These are phyloP conservation scores for Sesamia inferens DNA, from an alignment of 2,888 invertebrate genomes.

Conservation along the genomic window DNA sequence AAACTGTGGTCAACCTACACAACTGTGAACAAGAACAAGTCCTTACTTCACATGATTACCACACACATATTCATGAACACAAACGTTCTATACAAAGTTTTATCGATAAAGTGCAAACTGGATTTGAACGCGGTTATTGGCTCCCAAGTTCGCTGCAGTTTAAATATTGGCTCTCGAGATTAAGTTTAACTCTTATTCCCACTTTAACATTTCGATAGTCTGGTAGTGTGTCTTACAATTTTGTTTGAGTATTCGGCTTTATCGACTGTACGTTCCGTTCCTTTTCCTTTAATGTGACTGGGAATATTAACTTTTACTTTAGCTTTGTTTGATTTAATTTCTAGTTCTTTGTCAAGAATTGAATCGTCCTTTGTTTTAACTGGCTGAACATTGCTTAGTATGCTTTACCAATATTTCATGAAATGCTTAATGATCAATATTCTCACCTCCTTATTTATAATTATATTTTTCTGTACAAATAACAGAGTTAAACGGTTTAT, in stretches of 20 bases:
- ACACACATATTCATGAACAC: slow-evolving; percentile 43
- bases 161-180: slow-evolving; percentile 61
- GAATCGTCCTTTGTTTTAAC: neutral
- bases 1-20: slow-evolving; percentile 13
- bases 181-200: slow-evolving; percentile 44
- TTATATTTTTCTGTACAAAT: no score
- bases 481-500: neutral
- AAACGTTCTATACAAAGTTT: slow-evolving; percentile 15
- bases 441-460: neutral
- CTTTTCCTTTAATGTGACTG: slow-evolving; percentile 21
- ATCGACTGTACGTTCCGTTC: slow-evolving; percentile 4
- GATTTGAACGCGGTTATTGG: slow-evolving; percentile 56
- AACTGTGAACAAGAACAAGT: slow-evolving; percentile 23
- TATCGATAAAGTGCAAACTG: slow-evolving; percentile 49
- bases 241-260: slow-evolving; percentile 32
- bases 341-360: neutral
- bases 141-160: slow-evolving; percentile 49
- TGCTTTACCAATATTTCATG: neutral
- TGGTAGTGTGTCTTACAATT: slow-evolving; percentile 27
- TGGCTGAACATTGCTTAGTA: neutral
- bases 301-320: neutral
- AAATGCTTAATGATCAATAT: neutral
- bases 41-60: slow-evolving; percentile 6
- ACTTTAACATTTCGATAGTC: slow-evolving; percentile 27
- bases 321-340: neutral